A percentile compares a stretch with the other conserved stretches of the same genome.
Evolutionary conservation across 2,888 invertebrate species (phyloP).

Genomic region (Tenthredo notha): DNA sequence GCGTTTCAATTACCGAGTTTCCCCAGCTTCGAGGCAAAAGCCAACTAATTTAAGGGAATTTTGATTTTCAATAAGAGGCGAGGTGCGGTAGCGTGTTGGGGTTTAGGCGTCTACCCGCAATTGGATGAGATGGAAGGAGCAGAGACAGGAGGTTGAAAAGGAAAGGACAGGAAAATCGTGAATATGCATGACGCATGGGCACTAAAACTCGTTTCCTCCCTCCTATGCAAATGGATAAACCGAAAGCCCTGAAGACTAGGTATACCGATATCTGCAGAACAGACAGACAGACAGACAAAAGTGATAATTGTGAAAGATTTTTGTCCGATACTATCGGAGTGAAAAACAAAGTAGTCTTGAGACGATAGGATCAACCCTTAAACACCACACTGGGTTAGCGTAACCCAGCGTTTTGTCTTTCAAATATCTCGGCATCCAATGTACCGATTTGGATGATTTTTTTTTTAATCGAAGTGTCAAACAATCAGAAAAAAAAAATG

Average conservation of each 20-base stretch:
- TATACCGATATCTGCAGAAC: constrained; percentile 57
- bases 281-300: background rate
- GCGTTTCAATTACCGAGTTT: constrained; percentile 48
- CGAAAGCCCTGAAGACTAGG: constrained; percentile 64
- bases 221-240: constrained; percentile 74
- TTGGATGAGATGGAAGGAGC: constrained; percentile 5
- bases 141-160: constrained; percentile 23
- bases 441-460: no score
- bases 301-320: background rate
- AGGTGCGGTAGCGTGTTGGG: constrained; percentile 56
- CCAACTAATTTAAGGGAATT: constrained; percentile 74
- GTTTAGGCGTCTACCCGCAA: constrained; percentile 54
- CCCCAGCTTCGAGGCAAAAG: background rate
- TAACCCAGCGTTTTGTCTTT: no score
- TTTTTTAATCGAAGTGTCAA: no score
- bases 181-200: constrained; percentile 78
- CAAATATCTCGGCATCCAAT: no score
- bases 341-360: background rate
- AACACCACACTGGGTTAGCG: no score
- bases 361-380: background rate
- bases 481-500: no score
- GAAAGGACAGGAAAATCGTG: constrained; percentile 70
- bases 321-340: background rate
- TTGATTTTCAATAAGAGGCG: constrained; percentile 77
- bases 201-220: constrained; percentile 72